phyloP scores from a whole-genome alignment of 2,797 vertebrate species.

The Margarornis squamiger region DNA sequence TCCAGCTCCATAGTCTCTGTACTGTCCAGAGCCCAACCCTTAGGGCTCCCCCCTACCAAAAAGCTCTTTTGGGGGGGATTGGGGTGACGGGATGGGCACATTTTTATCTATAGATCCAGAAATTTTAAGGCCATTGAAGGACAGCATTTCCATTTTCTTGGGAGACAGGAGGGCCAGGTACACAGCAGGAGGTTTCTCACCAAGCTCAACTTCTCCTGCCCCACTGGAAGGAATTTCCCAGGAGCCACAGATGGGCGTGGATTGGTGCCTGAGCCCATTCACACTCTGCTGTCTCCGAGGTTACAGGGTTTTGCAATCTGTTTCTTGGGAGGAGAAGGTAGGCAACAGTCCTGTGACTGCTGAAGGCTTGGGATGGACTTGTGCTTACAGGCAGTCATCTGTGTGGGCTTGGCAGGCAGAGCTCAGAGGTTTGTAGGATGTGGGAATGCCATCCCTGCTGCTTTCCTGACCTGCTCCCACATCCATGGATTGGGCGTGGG shows the following conservation, averaged over 20 bases:
- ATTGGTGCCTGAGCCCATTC: neutral
- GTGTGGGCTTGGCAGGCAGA: neutral
- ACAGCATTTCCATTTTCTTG: neutral
- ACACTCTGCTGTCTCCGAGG: neutral
- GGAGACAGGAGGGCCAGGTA: neutral
- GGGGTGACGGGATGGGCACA: rapidly evolving
- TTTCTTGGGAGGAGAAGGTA: neutral
- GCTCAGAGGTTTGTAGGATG: neutral
- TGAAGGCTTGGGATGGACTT: neutral
- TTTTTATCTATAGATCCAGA: neutral
- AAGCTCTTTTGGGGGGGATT: neutral
- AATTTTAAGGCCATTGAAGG: neutral
- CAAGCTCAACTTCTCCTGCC: neutral
- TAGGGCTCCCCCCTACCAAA: rapidly evolving
- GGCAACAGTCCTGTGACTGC: neutral
- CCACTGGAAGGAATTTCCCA: neutral
- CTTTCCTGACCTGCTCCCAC: neutral
- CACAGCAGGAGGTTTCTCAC: neutral
- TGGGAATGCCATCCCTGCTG: neutral
- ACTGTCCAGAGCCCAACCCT: neutral
- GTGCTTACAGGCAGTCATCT: neutral
- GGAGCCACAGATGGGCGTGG: neutral
- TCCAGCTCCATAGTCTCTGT: neutral
- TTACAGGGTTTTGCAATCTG: constrained; percentile 4
- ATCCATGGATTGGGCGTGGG: neutral